Evolutionary conservation across 2,113 vertebrate genomes (phyloP), one percentile per base, ranked within the genome.

Genomic region (Pionites leucogaster): DNA sequence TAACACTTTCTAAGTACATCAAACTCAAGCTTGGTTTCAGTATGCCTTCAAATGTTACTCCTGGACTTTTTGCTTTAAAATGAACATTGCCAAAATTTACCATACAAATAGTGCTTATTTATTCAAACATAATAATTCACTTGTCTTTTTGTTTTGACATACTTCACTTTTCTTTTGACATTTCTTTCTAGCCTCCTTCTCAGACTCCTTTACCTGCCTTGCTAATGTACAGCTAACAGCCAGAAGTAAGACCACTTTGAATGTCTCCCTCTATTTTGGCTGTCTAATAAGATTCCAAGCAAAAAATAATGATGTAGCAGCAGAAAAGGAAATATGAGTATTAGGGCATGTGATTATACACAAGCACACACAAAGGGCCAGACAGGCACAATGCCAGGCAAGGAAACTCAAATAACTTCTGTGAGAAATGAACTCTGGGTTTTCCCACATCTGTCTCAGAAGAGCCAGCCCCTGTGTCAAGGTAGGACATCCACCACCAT

Each of bases 291-390:
- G 13, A 33, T 94, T 42, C 52, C 46, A 78, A 87, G 39, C 1
- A 70, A 53, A 62, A 70, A 17, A 33, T 53, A 20, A 49, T 46
- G 63, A 82, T 49, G 47, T 33, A 75, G 42, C 19, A 87, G 29
- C 28, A 85, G 42, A 60, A 41, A 77, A 81, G 18, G 33, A 42
- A 5, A 50, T n/a, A 10, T 10, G 12, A 17, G 6, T 59, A 13
- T 46, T 68, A 57, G 16, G 11, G 47, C 14, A 31, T 50, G 17
- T 49, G n/a, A 64, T 28, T 50, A 5, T 2, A 28, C 15, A 29
- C 55, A 35, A 6, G 23, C 33, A 29, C 0, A 3, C 9, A 23
- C 0, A 1, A 55, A 57, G 24, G 20, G 67, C 29, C 39, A 67
- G 44, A 53, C 18, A 57, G 14, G 18, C 20, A 63, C 9, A 17